Conservation (phyloP, 2,888 invertebrate genomes). For the Drosophila ezoana region DNA sequence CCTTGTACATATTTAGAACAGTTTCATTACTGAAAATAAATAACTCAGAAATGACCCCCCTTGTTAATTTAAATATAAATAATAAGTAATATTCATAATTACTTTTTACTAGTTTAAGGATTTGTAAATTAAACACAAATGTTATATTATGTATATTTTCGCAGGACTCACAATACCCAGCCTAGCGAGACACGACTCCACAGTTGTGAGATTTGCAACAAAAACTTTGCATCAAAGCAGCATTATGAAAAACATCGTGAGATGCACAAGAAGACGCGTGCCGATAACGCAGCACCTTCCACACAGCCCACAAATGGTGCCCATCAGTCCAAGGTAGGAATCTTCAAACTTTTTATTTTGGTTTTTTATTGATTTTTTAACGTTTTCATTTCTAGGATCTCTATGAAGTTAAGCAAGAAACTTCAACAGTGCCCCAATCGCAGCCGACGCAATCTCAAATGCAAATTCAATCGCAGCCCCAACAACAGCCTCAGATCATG, state of each 20-base stretch:
- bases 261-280: constrained; percentile 84
- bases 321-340: constrained; percentile 13
- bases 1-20: too few relatives aligned
- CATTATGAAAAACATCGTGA: constrained; percentile 88
- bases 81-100: too few relatives aligned
- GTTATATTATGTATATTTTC: not conserved
- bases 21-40: too few relatives aligned
- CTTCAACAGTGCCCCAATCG: constrained; percentile 30
- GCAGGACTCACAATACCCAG: constrained; percentile 81
- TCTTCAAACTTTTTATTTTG: not conserved
- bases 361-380: not conserved
- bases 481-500: constrained; percentile 82
- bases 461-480: constrained; percentile 52
- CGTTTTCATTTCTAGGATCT: constrained; percentile 30
- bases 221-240: constrained; percentile 88
- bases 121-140: too few relatives aligned
- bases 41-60: too few relatives aligned
- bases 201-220: constrained; percentile 88
- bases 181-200: constrained; percentile 85
- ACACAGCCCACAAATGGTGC: constrained; percentile 19
- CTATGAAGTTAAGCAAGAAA: constrained; percentile 42
- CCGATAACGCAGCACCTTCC: constrained; percentile 40
- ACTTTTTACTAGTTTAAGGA: too few relatives aligned
- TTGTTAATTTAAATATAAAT: too few relatives aligned
- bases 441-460: constrained; percentile 49